Conservation (phyloP, 2,888 invertebrate species). For the Psylliodes chrysocephalus region DNA sequence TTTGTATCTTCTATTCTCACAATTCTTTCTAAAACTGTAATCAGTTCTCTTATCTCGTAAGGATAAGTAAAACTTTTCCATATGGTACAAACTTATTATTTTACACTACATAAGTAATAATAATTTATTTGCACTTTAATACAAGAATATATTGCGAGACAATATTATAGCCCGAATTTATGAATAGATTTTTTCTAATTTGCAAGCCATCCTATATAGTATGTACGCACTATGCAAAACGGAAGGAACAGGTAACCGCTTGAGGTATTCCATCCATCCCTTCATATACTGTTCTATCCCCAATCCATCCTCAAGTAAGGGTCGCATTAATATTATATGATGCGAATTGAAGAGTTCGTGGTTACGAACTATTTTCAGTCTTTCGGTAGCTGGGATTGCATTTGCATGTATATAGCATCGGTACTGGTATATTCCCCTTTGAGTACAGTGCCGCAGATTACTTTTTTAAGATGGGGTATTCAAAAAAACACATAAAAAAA, state of each 20-base stretch:
- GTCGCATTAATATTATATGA: conserved; percentile 55
- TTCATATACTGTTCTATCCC: background rate
- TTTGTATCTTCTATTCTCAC: no score
- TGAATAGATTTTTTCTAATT: no score
- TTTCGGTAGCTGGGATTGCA: conserved; percentile 58
- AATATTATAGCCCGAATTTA: no score
- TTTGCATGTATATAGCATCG: conserved; percentile 62
- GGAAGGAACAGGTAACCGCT: conserved; percentile 18
- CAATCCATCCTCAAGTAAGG: background rate
- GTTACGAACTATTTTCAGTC: conserved; percentile 56
- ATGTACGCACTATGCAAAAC: background rate
- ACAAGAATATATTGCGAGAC: no score
- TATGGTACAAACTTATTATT: no score
- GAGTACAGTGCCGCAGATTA: conserved; percentile 17
- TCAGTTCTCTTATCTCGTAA: no score
- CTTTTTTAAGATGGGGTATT: background rate
- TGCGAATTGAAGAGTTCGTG: conserved; percentile 53
- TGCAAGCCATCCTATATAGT: background rate
- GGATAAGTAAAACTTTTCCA: no score
- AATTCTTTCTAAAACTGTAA: no score
- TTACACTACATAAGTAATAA: no score
- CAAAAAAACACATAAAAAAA: no score
- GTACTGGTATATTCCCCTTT: conserved; percentile 43
- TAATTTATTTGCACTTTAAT: no score
- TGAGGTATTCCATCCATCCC: conserved; percentile 13